phyloP scores from a whole-genome alignment of 2,113 vertebrate species.

The Sminthopsis crassicaudata region DNA sequence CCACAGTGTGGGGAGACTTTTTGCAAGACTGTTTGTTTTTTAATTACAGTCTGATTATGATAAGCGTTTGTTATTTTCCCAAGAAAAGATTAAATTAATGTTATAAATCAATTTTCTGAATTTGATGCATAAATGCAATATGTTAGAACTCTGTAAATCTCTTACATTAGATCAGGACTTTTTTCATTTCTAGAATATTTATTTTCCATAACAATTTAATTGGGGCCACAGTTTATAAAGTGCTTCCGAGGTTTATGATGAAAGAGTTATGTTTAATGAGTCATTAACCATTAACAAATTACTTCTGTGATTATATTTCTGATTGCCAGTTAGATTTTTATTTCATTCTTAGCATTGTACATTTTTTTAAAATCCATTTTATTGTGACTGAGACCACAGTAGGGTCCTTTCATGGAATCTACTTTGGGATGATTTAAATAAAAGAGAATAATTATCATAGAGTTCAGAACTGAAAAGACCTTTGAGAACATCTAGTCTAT shows the following conservation, averaged over 20 bases:
- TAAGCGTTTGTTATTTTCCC: slow-evolving; percentile 78
- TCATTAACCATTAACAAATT: slow-evolving; percentile 60
- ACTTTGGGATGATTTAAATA: not conserved
- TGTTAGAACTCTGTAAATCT: slow-evolving; percentile 61
- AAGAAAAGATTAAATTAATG: slow-evolving; percentile 79
- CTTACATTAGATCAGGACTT: slow-evolving; percentile 43
- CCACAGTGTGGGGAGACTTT: slow-evolving; percentile 72
- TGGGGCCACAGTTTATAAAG: slow-evolving; percentile 52
- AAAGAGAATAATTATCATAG: not conserved
- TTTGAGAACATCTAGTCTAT: not conserved
- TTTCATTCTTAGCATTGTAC: slow-evolving; percentile 36
- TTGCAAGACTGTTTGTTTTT: slow-evolving; percentile 80
- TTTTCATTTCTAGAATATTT: slow-evolving; percentile 65
- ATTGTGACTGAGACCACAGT: slow-evolving; percentile 34
- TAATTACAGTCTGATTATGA: slow-evolving; percentile 79
- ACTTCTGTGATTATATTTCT: slow-evolving; percentile 46
- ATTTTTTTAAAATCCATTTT: slow-evolving; percentile 18
- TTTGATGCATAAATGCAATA: slow-evolving; percentile 71
- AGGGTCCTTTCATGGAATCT: not conserved
- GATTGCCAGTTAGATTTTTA: slow-evolving; percentile 45
- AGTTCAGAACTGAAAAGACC: not conserved
- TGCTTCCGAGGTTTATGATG: slow-evolving; percentile 55
- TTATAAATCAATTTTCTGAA: slow-evolving; percentile 79
- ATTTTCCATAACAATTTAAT: slow-evolving; percentile 55
- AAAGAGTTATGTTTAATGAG: slow-evolving; percentile 43